Conservation (phyloP, 2,113 vertebrate species). For the Copsychus sechellarum region DNA sequence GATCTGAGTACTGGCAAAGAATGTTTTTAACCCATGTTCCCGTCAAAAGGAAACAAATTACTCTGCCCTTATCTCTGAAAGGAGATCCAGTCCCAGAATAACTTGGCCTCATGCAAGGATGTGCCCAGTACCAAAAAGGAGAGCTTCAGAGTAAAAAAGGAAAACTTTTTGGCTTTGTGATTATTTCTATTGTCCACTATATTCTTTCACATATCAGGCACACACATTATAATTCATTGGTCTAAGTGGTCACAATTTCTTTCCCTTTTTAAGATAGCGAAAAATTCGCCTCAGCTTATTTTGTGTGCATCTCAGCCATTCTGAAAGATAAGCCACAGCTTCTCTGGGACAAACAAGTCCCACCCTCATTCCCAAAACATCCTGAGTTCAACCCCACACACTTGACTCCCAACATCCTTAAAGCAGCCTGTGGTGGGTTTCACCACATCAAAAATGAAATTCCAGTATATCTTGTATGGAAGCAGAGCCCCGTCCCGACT, state of each 20-base stretch:
- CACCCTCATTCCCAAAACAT: neutral
- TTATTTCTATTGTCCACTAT: neutral
- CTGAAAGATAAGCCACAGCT: neutral
- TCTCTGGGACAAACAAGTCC: neutral
- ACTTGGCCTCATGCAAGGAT: neutral
- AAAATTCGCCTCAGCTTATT: neutral
- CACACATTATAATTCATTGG: accelerated
- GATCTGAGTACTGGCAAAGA: constrained; percentile 40
- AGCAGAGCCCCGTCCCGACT: accelerated
- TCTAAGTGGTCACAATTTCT: neutral
- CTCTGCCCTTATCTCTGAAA: constrained; percentile 67
- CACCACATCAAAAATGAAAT: neutral
- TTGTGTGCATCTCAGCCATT: neutral
- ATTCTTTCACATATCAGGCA: neutral
- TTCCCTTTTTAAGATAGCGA: neutral
- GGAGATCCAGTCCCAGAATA: constrained; percentile 34
- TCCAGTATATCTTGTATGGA: neutral
- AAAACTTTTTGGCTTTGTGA: neutral
- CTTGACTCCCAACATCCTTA: neutral
- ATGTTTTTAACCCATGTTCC: constrained; percentile 42
- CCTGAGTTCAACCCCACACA: accelerated
- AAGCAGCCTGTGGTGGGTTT: neutral
- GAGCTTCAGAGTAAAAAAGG: neutral
- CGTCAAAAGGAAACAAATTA: constrained; percentile 63
- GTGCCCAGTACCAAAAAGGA: neutral